Base-by-base conservation (phyloP, 2,888 invertebrate species). In the Portevinia maculata region DNA sequence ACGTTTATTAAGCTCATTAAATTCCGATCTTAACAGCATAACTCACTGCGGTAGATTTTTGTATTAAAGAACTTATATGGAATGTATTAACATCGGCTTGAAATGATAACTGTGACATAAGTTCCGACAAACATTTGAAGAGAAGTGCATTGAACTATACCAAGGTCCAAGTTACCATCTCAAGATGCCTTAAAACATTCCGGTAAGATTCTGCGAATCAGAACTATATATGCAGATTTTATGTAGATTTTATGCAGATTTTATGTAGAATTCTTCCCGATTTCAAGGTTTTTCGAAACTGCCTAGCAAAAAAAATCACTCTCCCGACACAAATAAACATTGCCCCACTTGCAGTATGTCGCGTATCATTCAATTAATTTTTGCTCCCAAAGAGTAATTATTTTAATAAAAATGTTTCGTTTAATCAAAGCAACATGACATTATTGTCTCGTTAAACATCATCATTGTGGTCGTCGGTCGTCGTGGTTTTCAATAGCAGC, bases 341-440 rank as follows among this genome's bases (percentile, higher is more conserved):
- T 76, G 75, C 75, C 81, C 81, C 81, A 81, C 64, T 75, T 76
- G 65, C 60, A 60, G 64, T 44, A 83, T 83, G 81, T 83, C 81
- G 76, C 65, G 50, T 67, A 76, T 83, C 83, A 83, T 83, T 83
- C 83, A 83, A 83, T 83, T 83, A 83, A 83, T 83, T 39, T 65
- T 65, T 76, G 76, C 76, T 83, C 83, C 83, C 83, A 76, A 83
- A 52, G 76, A 83, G 76, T 84, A 84, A 84, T 84, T 79, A 85
- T 84, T 85, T 85, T 85, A 85, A 85, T 85, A 85, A 85, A 85
- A 85, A 70, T 79, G 81, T 64, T 75, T 79, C 83, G 75, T 67
- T 83, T 83, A 84, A 84, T 85, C 85, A 84, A 83, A 83, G 75
- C 75, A 69, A 76, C 84, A 79, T 79, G 83, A 79, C 83, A 84